Base-by-base conservation (phyloP, 2,888 invertebrate species). In the Diploptera punctata region DNA sequence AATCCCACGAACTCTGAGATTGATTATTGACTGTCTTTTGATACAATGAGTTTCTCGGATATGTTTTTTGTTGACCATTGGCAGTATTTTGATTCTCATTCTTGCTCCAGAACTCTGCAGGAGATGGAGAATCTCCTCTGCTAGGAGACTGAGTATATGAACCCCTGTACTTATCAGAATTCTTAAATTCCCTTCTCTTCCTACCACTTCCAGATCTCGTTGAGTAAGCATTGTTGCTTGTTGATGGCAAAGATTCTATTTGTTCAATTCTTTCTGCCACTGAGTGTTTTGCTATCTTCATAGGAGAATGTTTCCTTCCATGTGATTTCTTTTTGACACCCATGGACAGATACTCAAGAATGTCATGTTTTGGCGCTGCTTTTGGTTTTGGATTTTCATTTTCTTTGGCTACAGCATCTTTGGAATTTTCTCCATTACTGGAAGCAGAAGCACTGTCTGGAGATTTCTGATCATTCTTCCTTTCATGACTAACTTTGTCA, bases 281-380 rank as follows among this genome's bases (percentile, higher is more conserved):
- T 9, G 87, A 77, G 89, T 89, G 79, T 87, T 88, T 76, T 87
- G 84, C 10, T 16, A 26, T 49, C 60, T 75, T 75, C 33, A 70
- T 54, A 3, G 75, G 75, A 43, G 75, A 75, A 78, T 89, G 89
- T 80, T 90, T 89, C 82, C 90, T 89, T 76, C 87, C 86, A 76
- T 88, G 85, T 2, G 83, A 81, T 81, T 91, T 91, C 83, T 92
- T 92, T 81, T 88, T 88, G 79, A 91, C 89, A 70, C 87, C 87
- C 73, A 91, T 89, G 67, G 90, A 88, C 74, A 93, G 83, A 79
- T 91, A 92, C 77, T 94, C 94, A 77, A 93, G 83, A 43, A 92
- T 91, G 81, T 92, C 91, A 73, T 91, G 89, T 76, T 91, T 89
- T 75, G 90, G 82, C 65, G 47, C 65, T 21, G 65, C 21, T 29